Base-by-base conservation (phyloP, 2,797 vertebrate species). In the Poecilia picta region DNA sequence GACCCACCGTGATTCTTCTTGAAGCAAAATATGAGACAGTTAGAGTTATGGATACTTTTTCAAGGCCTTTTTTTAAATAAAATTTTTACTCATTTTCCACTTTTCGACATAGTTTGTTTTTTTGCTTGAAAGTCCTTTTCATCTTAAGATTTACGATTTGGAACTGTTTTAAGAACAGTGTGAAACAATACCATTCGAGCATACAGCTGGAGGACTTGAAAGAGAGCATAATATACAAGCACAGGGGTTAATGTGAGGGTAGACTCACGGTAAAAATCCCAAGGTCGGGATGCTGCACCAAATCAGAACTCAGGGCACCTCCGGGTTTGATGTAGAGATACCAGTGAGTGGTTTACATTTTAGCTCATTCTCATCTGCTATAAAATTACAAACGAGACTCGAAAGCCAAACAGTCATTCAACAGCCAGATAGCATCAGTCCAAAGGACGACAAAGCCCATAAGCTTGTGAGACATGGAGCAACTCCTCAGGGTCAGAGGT, bases 181-280 rank as follows among this genome's bases (percentile, higher is more conserved):
- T 83, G 77, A 87, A 75, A 86, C 75, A 79, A 77, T 88, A 82
- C 77, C 74, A 85, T 87, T 85, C 83, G 77, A 85, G 82, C 74
- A 80, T 86, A 70, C 88, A 89, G 88, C 88, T 90, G 86, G 83
- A 82, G 51, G 45, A 89, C 90, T 86, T 94, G 85, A 93, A 94
- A 90, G 89, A 91, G 55, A 89, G 31, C 82, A 87, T 85, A 84
- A 87, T 86, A 85, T 90, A 90, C 80, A 85, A 70, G 71, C 80
- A 39, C 78, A 83, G 82, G 85, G 86, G 84, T 91, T 81, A 92
- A 73, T 51, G 73, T 71, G 66, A 88, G 91, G 89, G 74, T 79
- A 83, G 71, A 23, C 74, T 72, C 80, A 83, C 70, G 79, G 76
- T 82, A 82, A 83, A 88, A 81, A 76, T 80, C 71, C 55, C 31